These are phyloP conservation scores for Hyaena hyaena DNA, from an alignment of 2,113 vertebrate species.

Conservation along the genomic window DNA sequence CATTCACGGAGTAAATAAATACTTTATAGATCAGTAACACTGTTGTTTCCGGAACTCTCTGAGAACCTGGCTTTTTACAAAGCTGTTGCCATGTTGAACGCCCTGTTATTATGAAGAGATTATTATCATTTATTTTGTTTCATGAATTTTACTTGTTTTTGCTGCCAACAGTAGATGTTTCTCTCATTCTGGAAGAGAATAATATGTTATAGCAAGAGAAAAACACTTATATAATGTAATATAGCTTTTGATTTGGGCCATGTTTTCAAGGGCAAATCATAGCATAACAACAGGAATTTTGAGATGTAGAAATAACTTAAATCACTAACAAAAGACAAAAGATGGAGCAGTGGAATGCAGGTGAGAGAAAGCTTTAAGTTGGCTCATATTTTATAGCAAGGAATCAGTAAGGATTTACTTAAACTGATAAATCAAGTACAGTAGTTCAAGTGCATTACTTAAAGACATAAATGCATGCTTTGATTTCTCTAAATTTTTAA, in stretches of 20 bases:
- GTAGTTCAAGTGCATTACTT: neutral
- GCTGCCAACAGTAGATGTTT: neutral
- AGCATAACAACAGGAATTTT: neutral
- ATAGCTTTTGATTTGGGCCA: neutral
- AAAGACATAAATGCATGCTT: neutral
- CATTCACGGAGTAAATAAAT: conserved; percentile 52
- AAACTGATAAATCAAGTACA: conserved; percentile 18
- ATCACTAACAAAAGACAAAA: neutral
- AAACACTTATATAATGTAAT: neutral
- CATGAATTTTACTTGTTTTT: conserved; percentile 47
- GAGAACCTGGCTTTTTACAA: neutral
- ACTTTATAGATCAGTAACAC: neutral
- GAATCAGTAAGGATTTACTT: neutral
- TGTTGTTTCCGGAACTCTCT: neutral
- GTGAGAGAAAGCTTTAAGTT: neutral
- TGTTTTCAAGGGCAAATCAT: neutral
- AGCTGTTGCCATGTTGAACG: neutral
- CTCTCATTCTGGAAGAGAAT: neutral
- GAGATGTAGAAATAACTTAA: conserved; percentile 1
- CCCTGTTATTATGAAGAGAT: neutral
- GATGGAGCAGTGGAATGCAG: neutral
- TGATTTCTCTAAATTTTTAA: neutral
- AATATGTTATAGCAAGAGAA: neutral
- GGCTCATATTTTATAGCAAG: neutral
- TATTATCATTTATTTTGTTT: conserved; percentile 3